phyloP scores from a whole-genome alignment of 2,797 vertebrate genomes.

The Chaenodraco wilsoni region DNA sequence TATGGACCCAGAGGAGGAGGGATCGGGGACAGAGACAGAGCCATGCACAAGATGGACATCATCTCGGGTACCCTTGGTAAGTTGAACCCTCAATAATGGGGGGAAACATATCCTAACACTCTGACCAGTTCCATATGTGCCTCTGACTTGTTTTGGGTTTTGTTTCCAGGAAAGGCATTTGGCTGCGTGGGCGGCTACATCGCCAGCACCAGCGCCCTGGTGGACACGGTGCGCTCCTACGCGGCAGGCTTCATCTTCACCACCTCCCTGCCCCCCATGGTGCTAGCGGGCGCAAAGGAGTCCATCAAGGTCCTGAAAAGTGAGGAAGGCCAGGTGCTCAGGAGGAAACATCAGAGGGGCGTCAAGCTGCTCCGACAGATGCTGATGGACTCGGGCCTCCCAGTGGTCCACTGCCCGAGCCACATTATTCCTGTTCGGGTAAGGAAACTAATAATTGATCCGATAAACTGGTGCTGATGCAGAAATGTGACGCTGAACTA shows the following conservation, averaged over 20 bases:
- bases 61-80: constrained; percentile 94
- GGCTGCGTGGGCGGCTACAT: constrained; percentile 91
- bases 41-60: constrained; percentile 97
- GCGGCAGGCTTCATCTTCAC: constrained; percentile 93
- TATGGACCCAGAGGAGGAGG: constrained; percentile 91
- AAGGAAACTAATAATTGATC: constrained; percentile 28
- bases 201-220: constrained; percentile 83
- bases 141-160: constrained; percentile 18
- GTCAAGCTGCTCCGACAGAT: constrained; percentile 93
- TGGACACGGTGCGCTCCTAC: constrained; percentile 89
- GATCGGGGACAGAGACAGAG: constrained; percentile 91
- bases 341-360: constrained; percentile 92
- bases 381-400: constrained; percentile 92
- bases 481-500: background rate
- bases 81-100: constrained; percentile 29
- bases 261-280: constrained; percentile 93
- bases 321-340: constrained; percentile 85
- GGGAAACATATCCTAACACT: background rate
- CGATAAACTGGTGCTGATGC: background rate
- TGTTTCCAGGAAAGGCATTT: constrained; percentile 87
- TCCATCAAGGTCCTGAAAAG: constrained; percentile 89
- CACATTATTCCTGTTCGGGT: constrained; percentile 95
- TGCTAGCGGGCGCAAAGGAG: constrained; percentile 90
- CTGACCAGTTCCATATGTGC: background rate
- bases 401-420: constrained; percentile 92